Evolutionary conservation across 2,113 vertebrate genomes (phyloP), one percentile per base, ranked within the genome.

Genomic region (Leptodactylus fuscus): DNA sequence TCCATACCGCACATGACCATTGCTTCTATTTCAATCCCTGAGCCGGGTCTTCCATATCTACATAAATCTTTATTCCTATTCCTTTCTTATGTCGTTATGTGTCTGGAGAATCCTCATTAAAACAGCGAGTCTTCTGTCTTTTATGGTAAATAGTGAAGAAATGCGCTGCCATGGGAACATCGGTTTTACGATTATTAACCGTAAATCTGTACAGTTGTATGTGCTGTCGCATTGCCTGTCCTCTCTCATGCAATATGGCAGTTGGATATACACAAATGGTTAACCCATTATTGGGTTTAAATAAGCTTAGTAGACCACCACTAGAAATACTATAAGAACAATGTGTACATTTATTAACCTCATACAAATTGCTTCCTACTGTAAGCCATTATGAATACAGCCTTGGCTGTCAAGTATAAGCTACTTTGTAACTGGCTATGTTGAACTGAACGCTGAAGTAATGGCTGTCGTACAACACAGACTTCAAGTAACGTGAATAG

Each of bases 161-260:
- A 60, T 27, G 58, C 27, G 58, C 58, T 60, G 24, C 58, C 58
- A 60, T 60, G 58, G 58, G 58, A 60, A 60, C 58, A 60, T 60
- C n/a, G 27, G 9, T 60, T 60, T 60, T 27, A 60, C 10, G 3
- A 29, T 60, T 60, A 27, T 60, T 27, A 8, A 58, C 58, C 3
- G 11, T 60, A 60, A 60, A 60, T 29, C 58, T 60, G 58, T 27
- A 60, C 58, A 60, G 58, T 60, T 60, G 27, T 10, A 13, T 60
- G 58, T 27, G 58, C 10, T 29, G 58, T 27, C 58, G 12, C 58
- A 27, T 60, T 60, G 27, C 27, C 58, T 60, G 58, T 60, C 58
- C 58, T 60, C 11, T 60, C 27, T 60, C 24, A 60, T 60, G 27
- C 10, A 60, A 60, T 60, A 27, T 60, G 58, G 58, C 58, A 60